Evolutionary conservation across 2,797 vertebrate species (phyloP).

Genomic region (Sciaenops ocellatus): DNA sequence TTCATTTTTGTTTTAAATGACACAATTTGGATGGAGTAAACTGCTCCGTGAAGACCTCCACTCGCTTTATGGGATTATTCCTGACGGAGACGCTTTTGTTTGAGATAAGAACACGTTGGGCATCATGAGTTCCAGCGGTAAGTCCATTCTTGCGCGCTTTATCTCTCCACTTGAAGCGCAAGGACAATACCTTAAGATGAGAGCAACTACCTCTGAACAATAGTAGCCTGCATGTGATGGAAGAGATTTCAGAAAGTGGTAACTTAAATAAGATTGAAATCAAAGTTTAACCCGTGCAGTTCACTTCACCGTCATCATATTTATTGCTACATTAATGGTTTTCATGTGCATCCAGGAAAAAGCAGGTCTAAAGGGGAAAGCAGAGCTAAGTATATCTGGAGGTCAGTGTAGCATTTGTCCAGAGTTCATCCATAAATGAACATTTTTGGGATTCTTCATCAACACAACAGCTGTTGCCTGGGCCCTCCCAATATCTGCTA

Average conservation of each 20-base stretch:
- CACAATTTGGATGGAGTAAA: slow-evolving; percentile 47
- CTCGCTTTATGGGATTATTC: slow-evolving; percentile 75
- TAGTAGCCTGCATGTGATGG: not conserved
- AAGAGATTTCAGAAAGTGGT: not conserved
- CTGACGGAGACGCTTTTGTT: slow-evolving; percentile 67
- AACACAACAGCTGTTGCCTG: slow-evolving; percentile 57
- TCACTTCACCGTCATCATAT: not conserved
- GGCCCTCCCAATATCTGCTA: slow-evolving; percentile 10
- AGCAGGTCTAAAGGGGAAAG: slow-evolving; percentile 37
- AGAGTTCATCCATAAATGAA: slow-evolving; percentile 45
- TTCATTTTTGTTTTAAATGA: slow-evolving; percentile 4
- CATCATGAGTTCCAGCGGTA: slow-evolving; percentile 87
- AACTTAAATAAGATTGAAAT: not conserved
- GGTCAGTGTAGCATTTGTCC: slow-evolving; percentile 58
- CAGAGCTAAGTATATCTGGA: slow-evolving; percentile 62
- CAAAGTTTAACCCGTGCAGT: not conserved
- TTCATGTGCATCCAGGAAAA: not conserved
- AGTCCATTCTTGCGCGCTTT: slow-evolving; percentile 75
- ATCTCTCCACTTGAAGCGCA: slow-evolving; percentile 48
- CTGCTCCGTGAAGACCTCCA: slow-evolving; percentile 44
- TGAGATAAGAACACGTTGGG: slow-evolving; percentile 72
- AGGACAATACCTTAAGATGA: slow-evolving; percentile 43
- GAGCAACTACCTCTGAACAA: slow-evolving; percentile 27
- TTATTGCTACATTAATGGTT: not conserved
- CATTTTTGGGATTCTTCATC: slow-evolving; percentile 63